A percentile compares a stretch with the other conserved stretches of the same genome.
Evolutionary conservation across 2,888 invertebrate genomes (phyloP).

Genomic region (Muschampia plurimacula): DNA sequence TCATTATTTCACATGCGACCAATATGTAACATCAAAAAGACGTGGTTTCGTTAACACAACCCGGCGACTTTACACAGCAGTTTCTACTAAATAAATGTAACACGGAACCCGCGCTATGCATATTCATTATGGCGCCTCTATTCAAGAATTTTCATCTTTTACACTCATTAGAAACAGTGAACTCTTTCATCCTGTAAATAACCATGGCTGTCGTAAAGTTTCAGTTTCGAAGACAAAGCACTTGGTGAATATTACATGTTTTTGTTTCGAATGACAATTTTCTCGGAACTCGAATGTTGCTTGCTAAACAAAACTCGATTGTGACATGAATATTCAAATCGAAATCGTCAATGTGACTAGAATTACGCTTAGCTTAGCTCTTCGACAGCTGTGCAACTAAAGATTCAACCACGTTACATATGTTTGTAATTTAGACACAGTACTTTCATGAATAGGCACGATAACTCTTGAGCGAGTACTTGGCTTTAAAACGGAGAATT

Average conservation of each 20-base stretch:
- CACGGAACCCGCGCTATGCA: slow-evolving; percentile 10
- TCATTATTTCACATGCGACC: slow-evolving; percentile 19
- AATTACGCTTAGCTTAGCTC: slow-evolving; percentile 17
- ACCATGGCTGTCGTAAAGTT: slow-evolving; percentile 68
- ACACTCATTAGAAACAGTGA: slow-evolving; percentile 56
- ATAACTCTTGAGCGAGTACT: slow-evolving; percentile 1
- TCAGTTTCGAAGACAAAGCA: slow-evolving; percentile 68
- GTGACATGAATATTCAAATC: slow-evolving; percentile 68
- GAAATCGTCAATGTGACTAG: slow-evolving; percentile 24
- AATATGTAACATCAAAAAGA: slow-evolving; percentile 13
- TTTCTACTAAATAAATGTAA: slow-evolving; percentile 5
- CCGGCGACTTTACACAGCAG: slow-evolving; percentile 7
- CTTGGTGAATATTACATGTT: slow-evolving; percentile 76
- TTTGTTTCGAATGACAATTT: slow-evolving; percentile 64
- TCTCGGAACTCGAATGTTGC: slow-evolving; percentile 63
- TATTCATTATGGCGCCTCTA: slow-evolving; percentile 34
- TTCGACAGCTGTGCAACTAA: slow-evolving; percentile 17
- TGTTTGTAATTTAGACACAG: slow-evolving; percentile 1
- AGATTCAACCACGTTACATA: neutral
- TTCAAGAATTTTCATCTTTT: slow-evolving; percentile 35
- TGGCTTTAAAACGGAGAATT: slow-evolving; percentile 10
- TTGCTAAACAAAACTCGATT: slow-evolving; percentile 62
- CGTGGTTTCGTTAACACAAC: neutral
- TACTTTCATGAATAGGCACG: neutral
- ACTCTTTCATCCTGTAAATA: slow-evolving; percentile 74